Evolutionary conservation across 2,888 invertebrate genomes (phyloP), one percentile per base, ranked within the genome.

Genomic region (Microctonus brassicae): DNA sequence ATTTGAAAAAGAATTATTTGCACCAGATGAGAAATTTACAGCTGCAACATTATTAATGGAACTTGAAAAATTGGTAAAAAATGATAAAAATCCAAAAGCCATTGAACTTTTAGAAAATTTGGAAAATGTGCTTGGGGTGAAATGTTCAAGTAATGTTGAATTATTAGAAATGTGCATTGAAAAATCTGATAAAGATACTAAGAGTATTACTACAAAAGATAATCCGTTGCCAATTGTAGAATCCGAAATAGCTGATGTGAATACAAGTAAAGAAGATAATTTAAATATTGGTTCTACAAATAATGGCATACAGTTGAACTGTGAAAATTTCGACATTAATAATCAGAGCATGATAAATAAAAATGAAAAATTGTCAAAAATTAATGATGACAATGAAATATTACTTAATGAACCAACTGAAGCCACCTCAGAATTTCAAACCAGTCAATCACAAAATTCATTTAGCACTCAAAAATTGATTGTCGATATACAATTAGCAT

Each of bases 41-140:
- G 81, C 83, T 22, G 74, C 81, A 1, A 79, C 79, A n/a, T 76
- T 85, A 20, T 69, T 87, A 13, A 66, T 80, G 61, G 83, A 87
- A 65, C 77, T 87, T 2, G 82, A 84, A 61, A 85, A 84, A 71
- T 66, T 87, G 36, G 78, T 86, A 13, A 79, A 81, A 73, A 73
- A 80, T 17, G 82, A 86, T 62, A 76, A 79, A 63, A 87, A 86
- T 76, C 73, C 79, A 0, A 76, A 84, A 57, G 84, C 83, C 4
- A 76, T 75, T 52, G 80, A 82, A 70, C 76, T 87, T 34, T 70
- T 87, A 34, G 76, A 81, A 65, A 82, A 84, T 77, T 78, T 87
- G 61, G 84, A 85, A 55, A 82, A 79, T 69, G 78, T 75, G 10
- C 77, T 87, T 47, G 85, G 85, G 9, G 67, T 86, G 2, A 79